Base-by-base conservation (phyloP, 1,140 invertebrate genomes). In the Hydropsyche tenuis region DNA sequence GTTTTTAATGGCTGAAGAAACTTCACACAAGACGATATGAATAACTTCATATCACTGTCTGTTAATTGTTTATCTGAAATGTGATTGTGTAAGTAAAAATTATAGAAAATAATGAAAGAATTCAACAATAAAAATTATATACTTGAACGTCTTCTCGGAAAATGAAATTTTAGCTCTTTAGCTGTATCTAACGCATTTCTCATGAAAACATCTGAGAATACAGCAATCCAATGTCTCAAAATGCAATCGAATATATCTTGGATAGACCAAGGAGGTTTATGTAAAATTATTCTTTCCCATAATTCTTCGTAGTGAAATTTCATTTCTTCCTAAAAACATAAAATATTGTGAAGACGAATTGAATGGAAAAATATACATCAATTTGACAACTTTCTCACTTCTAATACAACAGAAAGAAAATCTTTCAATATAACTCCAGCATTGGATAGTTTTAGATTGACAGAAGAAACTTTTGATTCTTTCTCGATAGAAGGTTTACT, bases 201-300 rank as follows among this genome's bases (percentile, higher is more conserved):
- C 0, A 51, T 64, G 12, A 76, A 71, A 65, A 73, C 42, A 23
- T 73, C 66, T 27, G 60, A 70, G 71, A 76, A 76, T 20, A 76
- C 72, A 20, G 71, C 71, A 7, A 76, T 66, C 75, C 75, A 76
- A 70, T 76, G 75, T 70, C 73, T 76, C 14, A 42, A 11, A 7
- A 76, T 65, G 63, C 75, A 76, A 43, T 73, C 62, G n/a, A 76
- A 46, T 37, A 71, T 53, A 66, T 70, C 66, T 3, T 42, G 46
- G 1, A 76, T 22, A 18, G 65, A 63, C 75, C 75, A 76, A 7
- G 75, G 75, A 9, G 71, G 75, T 65, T 76, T 63, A 22, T 73
- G 30, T 25, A 70, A 63, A 20, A 76, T 27, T 11, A 73, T 53
- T 51, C 69, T 65, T 37, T 27, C 27, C 75, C 75, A 76, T n/a